A percentile compares a stretch with the other conserved stretches of the same genome.
These are phyloP conservation scores for Cerceris ruficornis DNA, from an alignment of 2,888 invertebrate genomes.

Conservation along the genomic window DNA sequence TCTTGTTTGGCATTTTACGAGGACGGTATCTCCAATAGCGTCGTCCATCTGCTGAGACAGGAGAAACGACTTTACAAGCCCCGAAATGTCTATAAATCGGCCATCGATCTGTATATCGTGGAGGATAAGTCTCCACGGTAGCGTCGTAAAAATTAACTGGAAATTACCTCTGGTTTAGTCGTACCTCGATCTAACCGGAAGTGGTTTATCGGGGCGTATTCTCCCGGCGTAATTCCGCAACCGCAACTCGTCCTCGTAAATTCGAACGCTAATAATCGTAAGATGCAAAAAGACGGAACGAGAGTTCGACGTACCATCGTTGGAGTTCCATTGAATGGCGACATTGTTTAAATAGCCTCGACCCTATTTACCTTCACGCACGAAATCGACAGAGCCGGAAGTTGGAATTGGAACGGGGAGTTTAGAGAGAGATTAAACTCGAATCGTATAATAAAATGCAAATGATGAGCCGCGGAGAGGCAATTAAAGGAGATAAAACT, in stretches of 20 bases:
- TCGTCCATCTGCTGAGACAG: neutral
- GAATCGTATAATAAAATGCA: conserved; percentile 48
- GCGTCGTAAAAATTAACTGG: conserved; percentile 55
- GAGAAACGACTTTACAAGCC: conserved; percentile 23
- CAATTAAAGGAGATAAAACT: conserved; percentile 46
- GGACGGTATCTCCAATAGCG: no score
- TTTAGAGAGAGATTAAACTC: conserved; percentile 38
- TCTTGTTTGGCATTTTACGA: no score
- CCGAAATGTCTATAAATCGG: conserved; percentile 27
- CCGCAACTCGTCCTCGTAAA: neutral
- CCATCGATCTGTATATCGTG: neutral
- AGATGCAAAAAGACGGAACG: neutral
- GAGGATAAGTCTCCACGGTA: neutral
- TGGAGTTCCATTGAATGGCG: neutral
- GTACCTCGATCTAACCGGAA: neutral
- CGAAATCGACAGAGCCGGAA: neutral
- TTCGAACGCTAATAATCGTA: neutral
- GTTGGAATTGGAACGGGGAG: conserved; percentile 4
- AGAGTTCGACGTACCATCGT: neutral
- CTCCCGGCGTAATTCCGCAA: neutral
- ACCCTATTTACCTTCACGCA: neutral
- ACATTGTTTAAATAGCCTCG: neutral
- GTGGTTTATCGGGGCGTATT: neutral
- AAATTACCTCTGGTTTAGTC: conserved; percentile 17
- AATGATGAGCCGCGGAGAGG: conserved; percentile 33